A percentile compares a stretch with the other conserved stretches of the same genome.
Evolutionary conservation across 2,797 vertebrate species (phyloP).

Genomic region (Geotrypetes seraphini): DNA sequence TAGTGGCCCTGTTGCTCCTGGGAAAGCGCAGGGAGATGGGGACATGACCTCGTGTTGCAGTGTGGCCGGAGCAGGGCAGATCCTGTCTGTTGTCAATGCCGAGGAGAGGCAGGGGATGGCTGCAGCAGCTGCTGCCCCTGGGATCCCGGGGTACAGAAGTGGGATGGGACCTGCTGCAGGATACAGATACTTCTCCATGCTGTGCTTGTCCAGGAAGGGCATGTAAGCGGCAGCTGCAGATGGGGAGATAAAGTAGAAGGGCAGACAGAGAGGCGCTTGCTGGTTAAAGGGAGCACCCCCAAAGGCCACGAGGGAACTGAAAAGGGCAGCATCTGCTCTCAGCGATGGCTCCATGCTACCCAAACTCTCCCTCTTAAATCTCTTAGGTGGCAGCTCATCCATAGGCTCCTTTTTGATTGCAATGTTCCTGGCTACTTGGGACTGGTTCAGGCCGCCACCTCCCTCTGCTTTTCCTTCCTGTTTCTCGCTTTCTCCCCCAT

Average conservation of each 20-base stretch:
- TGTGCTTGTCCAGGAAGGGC: slow-evolving; percentile 81
- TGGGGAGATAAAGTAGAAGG: slow-evolving; percentile 86
- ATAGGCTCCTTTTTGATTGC: slow-evolving; percentile 83
- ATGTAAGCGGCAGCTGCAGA: slow-evolving; percentile 81
- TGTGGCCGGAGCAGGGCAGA: slow-evolving; percentile 23
- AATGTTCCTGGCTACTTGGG: slow-evolving; percentile 40
- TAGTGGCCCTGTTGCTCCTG: slow-evolving; percentile 4
- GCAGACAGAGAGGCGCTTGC: slow-evolving; percentile 85
- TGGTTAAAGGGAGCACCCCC: slow-evolving; percentile 60
- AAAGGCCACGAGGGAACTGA: slow-evolving; percentile 82
- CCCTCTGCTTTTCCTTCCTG: slow-evolving; percentile 46
- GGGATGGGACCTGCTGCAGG: slow-evolving; percentile 68
- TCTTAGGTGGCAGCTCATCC: slow-evolving; percentile 70
- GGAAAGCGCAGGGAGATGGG: slow-evolving; percentile 25
- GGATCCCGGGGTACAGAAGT: slow-evolving; percentile 71
- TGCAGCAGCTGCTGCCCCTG: slow-evolving; percentile 54
- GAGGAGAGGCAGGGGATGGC: slow-evolving; percentile 72
- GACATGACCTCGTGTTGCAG: slow-evolving; percentile 35
- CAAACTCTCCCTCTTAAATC: slow-evolving; percentile 64
- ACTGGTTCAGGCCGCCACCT: slow-evolving; percentile 45
- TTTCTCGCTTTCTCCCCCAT: slow-evolving; percentile 82
- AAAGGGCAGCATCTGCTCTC: slow-evolving; percentile 68
- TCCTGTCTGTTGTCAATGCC: slow-evolving; percentile 41
- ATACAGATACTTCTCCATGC: slow-evolving; percentile 80
- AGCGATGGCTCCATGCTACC: slow-evolving; percentile 19